Evolutionary conservation across 2,888 invertebrate species (phyloP).

Genomic region (Aspidapion aeneum): DNA sequence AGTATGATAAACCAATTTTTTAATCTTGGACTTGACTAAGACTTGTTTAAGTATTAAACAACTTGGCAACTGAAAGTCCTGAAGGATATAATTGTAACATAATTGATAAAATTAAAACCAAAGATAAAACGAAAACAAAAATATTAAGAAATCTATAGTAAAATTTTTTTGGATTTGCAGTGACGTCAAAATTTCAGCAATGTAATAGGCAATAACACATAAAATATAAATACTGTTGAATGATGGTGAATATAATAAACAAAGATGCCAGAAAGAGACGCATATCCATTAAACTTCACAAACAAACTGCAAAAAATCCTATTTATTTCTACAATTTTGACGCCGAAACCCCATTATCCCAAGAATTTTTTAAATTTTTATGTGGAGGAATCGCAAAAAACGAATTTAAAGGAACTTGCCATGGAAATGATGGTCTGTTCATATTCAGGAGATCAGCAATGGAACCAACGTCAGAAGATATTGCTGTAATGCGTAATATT

Average conservation of each 20-base stretch:
- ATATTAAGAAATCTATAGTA: too few relatives aligned
- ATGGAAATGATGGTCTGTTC: not conserved
- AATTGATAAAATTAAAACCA: too few relatives aligned
- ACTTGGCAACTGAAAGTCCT: not conserved
- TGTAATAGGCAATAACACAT: too few relatives aligned
- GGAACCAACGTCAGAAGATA: not conserved
- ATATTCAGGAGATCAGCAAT: not conserved
- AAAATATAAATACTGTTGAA: too few relatives aligned
- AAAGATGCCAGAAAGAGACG: too few relatives aligned
- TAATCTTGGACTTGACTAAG: constrained; percentile 22
- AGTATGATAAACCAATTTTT: not conserved
- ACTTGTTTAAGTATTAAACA: constrained; percentile 19
- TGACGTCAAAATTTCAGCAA: too few relatives aligned
- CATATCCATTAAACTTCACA: constrained; percentile 3
- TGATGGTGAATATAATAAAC: too few relatives aligned
- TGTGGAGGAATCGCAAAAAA: not conserved
- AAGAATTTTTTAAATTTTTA: not conserved
- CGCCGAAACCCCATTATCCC: not conserved
- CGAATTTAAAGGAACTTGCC: not conserved
- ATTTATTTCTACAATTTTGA: constrained; percentile 17
- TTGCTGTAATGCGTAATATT: not conserved
- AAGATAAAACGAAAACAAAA: too few relatives aligned
- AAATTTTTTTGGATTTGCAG: too few relatives aligned
- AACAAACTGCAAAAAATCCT: constrained; percentile 3
- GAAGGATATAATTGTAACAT: too few relatives aligned